Evolutionary conservation across 2,888 invertebrate genomes (phyloP), one percentile per base, ranked within the genome.

Genomic region (Dinocampus coccinellae): DNA sequence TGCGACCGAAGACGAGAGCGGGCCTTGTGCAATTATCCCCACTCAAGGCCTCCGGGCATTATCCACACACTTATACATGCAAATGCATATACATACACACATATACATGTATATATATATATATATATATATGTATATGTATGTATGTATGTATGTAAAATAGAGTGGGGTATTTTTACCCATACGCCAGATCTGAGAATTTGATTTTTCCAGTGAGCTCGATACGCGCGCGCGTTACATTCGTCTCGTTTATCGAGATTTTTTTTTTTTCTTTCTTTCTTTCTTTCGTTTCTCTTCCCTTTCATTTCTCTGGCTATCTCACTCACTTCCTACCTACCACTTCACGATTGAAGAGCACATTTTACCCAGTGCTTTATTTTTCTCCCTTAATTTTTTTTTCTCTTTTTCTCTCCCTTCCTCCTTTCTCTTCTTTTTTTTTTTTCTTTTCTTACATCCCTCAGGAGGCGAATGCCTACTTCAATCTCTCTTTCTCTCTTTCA

Each of bases 21-120:
- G 81, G 72, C 68, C 65, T 42, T 61, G 39, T 81, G 84, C 84
- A 86, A 86, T 86, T 86, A 86, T 85, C 84, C 84, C 84, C 80
- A 77, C 78, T 73, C 29, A 22, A 9, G 26, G 13, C 47, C 22
- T 22, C n/a, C n/a, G 26, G 24, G 24, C 26, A 53, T 29, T 7
- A 20, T 47, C 20, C 57, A 57, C 20, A 29, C 47, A 42, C 10
- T 29, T 20, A 36, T 29, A n/a, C n/a, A n/a, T n/a, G n/a, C n/a
- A n/a, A n/a, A n/a, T 29, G 29, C 42, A 39, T n/a, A 39, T n/a
- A 39, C 39, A 47, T 16, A n/a, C 42, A 16, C 16, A 42, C 42
- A 11, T 7, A 11, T 11, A 36, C 36, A 36, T 11, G 11, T 36
- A 2, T 36, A 29, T 7, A 29, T 7, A 29, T 7, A 29, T 7